phyloP scores from a whole-genome alignment of 1,140 invertebrate genomes.

The Cardiocondyla obscurior region DNA sequence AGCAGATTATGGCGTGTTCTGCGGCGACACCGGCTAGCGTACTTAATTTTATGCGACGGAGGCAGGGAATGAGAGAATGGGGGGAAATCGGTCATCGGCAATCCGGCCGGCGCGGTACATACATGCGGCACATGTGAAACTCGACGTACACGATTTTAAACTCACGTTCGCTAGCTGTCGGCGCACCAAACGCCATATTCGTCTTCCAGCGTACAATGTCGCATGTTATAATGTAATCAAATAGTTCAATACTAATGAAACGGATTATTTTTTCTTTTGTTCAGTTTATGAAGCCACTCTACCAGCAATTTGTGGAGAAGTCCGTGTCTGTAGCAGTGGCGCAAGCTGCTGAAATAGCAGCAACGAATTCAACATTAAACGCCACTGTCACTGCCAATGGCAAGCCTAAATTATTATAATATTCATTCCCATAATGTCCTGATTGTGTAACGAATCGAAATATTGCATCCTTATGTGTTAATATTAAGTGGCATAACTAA shows the following conservation, averaged over 20 bases:
- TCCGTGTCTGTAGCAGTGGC: slow-evolving; percentile 91
- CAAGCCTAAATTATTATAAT: slow-evolving; percentile 86
- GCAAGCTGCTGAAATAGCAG: slow-evolving; percentile 87
- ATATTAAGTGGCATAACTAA: slow-evolving; percentile 66
- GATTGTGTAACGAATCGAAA: slow-evolving; percentile 57
- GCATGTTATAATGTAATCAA: slow-evolving; percentile 8
- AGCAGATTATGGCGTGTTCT: too few relatives aligned
- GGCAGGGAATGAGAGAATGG: too few relatives aligned
- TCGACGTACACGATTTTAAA: too few relatives aligned
- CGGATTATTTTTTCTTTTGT: slow-evolving; percentile 74
- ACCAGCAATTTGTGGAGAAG: slow-evolving; percentile 90
- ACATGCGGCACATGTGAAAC: too few relatives aligned
- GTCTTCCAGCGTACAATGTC: too few relatives aligned
- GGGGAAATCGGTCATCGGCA: too few relatives aligned
- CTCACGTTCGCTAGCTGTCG: too few relatives aligned
- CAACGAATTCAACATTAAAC: slow-evolving; percentile 84
- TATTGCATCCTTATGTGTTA: slow-evolving; percentile 57
- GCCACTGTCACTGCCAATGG: slow-evolving; percentile 83
- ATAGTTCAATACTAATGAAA: slow-evolving; percentile 9
- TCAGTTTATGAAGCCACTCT: slow-evolving; percentile 92
- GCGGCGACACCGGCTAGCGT: too few relatives aligned
- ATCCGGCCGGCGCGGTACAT: too few relatives aligned
- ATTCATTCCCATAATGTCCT: slow-evolving; percentile 65
- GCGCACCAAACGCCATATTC: too few relatives aligned
- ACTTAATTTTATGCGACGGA: too few relatives aligned